Base-by-base conservation (phyloP, 2,113 vertebrate genomes). In the Nothocercus julius region DNA sequence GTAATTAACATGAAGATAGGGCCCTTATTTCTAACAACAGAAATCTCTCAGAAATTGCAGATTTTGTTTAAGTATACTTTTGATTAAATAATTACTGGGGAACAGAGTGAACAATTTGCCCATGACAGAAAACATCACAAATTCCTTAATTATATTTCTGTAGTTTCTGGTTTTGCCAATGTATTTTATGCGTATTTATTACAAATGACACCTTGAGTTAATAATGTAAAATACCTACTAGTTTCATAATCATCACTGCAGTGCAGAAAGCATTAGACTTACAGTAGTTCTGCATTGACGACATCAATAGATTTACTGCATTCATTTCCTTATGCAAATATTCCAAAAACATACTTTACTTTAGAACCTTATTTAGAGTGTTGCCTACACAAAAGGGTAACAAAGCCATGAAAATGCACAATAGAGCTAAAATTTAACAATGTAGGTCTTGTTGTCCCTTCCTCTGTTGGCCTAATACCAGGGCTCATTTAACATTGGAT, bases 211-310 rank as follows among this genome's bases (percentile, higher is more conserved):
- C 92, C 86, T 91, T 93, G 81, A 95, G 90, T 97, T 97, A 97
- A 97, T 96, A 97, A 96, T 97, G 95, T 95, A 97, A 97, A 97
- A 96, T 97, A 96, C 20, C 86, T 92, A 91, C 95, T 94, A 97
- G 97, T 98, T 98, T 98, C 97, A 97, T 97, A 98, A 98, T 97
- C 96, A 97, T 97, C 91, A 95, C 96, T 96, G 97, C 97, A 97
- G 95, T 97, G 96, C 96, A 97, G 95, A 97, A 98, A 92, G 95
- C 96, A 95, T 96, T 95, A 93, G 95, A 97, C 95, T 90, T 95
- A 94, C 38, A 61, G 96, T 81, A 95, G 89, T 93, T 97, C 89
- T 96, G 93, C 82, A 94, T 92, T 92, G 96, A 96, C 25, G 70
- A 91, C 73, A 3, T 95, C 93, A 95, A 87, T 69, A 96, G 84